These are phyloP conservation scores for Synergus laeviventris DNA, from an alignment of 2,888 invertebrate species.

Conservation along the genomic window DNA sequence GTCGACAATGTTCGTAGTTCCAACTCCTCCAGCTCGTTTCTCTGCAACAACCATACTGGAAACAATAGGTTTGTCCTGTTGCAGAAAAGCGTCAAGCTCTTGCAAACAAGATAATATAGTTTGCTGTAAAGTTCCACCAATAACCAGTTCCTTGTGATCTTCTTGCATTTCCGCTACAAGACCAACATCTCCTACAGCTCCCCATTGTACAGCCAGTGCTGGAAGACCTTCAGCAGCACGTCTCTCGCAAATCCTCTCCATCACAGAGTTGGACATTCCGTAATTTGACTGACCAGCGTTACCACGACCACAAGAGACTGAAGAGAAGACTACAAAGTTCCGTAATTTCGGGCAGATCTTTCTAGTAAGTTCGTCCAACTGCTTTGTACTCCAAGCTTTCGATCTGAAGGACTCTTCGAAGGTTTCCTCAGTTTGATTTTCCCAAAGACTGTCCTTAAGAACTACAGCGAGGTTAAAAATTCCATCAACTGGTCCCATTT, in stretches of 20 bases:
- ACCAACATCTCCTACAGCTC: constrained; percentile 78
- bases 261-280: constrained; percentile 78
- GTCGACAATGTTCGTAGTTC: constrained; percentile 83
- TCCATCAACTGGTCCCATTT: constrained; percentile 79
- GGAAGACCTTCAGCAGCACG: constrained; percentile 65
- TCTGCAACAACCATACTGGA: constrained; percentile 93
- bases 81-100: constrained; percentile 85
- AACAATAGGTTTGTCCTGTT: constrained; percentile 81
- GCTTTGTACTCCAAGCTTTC: constrained; percentile 76
- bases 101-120: constrained; percentile 88
- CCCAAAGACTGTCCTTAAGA: constrained; percentile 78
- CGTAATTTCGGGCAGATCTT: constrained; percentile 61
- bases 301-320: constrained; percentile 81
- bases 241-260: constrained; percentile 80
- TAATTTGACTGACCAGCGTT: constrained; percentile 83
- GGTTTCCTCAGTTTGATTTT: constrained; percentile 77
- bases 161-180: constrained; percentile 87
- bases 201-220: constrained; percentile 54
- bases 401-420: constrained; percentile 78
- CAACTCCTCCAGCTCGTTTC: constrained; percentile 81
- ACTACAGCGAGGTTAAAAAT: constrained; percentile 83
- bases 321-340: constrained; percentile 82
- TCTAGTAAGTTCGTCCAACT: constrained; percentile 50
- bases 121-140: constrained; percentile 91
- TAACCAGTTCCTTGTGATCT: constrained; percentile 82